Evolutionary conservation across 1,140 invertebrate species (phyloP), one percentile per base, ranked within the genome.

Genomic region (Aphidius ervi): DNA sequence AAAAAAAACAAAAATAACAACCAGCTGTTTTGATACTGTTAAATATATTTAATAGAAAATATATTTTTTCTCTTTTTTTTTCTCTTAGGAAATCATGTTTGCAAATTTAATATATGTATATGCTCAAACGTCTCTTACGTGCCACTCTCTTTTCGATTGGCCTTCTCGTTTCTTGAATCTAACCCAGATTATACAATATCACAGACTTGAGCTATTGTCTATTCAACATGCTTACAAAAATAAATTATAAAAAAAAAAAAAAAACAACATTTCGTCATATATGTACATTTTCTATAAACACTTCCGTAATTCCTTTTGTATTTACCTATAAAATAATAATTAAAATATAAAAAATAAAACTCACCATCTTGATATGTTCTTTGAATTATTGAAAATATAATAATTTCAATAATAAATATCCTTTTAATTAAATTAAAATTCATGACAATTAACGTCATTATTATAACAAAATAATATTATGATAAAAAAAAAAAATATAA

Each of bases 61-160:
- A 16, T 16, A 16, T 16, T 16, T 16, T 16, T 16, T 16, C 16
- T 16, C 16, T 16, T 16, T 31, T 31, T 31, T 31, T 31, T 52
- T 52, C 9, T 55, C 58, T 68, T 63, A 62, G 56, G 56, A 64
- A 66, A 61, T 58, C 65, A 42, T 47, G 39, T 61, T 54, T 49
- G 59, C 59, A 56, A 61, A 56, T 60, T 42, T 43, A 31, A 59
- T 65, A 64, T 55, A 64, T 47, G 65, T 65, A 64, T 55, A 64
- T 47, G 65, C 45, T 45, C 46, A 49, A 50, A 63, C 41, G 46
- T 8, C 20, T 41, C 49, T 31, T 52, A 46, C 56, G 59, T 56
- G 58, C 65, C 69, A 68, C 68, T 71, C 69, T 70, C 70, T 69
- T 71, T 70, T 70, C 67, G 54, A 67, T 68, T 59, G 70, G 68